Conservation (phyloP, 2,113 vertebrate species). For the Toxotes chatareus region DNA sequence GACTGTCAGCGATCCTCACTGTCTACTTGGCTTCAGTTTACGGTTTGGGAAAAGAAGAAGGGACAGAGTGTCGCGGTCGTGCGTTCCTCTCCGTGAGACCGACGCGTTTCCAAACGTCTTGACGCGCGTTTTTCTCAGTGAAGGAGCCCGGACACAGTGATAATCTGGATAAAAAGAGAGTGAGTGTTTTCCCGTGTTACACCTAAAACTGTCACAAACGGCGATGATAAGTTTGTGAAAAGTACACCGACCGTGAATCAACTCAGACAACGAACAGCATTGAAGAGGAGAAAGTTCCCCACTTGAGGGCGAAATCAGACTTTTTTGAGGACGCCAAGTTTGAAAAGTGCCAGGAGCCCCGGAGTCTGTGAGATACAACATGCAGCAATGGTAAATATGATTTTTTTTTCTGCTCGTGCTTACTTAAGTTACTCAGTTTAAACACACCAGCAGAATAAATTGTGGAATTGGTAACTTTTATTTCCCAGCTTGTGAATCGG, state of each 20-base stretch:
- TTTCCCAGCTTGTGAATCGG: constrained; percentile 1
- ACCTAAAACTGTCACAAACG: constrained; percentile 45
- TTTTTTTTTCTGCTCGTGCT: constrained; percentile 50
- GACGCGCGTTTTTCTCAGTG: constrained; percentile 62
- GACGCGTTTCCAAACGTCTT: constrained; percentile 66
- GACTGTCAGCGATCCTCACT: constrained; percentile 53
- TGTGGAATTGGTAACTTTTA: constrained; percentile 19
- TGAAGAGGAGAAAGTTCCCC: constrained; percentile 83
- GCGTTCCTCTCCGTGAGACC: constrained; percentile 54
- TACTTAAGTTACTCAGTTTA: neutral
- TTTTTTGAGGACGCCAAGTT: constrained; percentile 78
- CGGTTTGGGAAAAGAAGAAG: constrained; percentile 38
- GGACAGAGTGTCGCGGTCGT: constrained; percentile 51
- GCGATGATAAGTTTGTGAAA: constrained; percentile 50
- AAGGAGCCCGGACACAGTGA: constrained; percentile 16
- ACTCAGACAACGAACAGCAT: constrained; percentile 30
- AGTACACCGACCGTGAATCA: constrained; percentile 48
- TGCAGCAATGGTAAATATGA: constrained; percentile 88
- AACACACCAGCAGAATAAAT: neutral
- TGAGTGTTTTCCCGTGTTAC: constrained; percentile 13
- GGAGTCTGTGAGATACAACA: constrained; percentile 81
- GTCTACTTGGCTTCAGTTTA: constrained; percentile 45
- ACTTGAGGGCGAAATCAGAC: constrained; percentile 86
- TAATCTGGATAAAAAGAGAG: constrained; percentile 34
- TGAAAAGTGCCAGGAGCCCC: constrained; percentile 77